Conservation (phyloP, 2,888 invertebrate species). For the Drosophila borealis region DNA sequence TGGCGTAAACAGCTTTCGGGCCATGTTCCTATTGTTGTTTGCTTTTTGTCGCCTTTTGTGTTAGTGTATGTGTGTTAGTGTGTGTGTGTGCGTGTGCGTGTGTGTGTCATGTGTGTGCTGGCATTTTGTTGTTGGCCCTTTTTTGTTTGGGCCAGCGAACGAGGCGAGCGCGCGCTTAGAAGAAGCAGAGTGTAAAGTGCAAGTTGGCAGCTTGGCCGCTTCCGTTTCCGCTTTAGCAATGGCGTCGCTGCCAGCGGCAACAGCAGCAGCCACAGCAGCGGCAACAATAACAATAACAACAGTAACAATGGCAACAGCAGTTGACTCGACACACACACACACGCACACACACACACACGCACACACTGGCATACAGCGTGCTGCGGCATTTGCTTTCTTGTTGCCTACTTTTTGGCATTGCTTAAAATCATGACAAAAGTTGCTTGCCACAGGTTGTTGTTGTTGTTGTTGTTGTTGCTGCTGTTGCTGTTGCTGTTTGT, state of each 20-base stretch:
- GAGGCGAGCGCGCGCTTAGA: conserved; percentile 20
- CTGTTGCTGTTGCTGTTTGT: conserved; percentile 3
- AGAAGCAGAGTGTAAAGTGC: conserved; percentile 70
- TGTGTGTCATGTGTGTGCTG: conserved; percentile 37
- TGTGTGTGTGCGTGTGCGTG: conserved; percentile 1
- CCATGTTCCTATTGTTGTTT: conserved; percentile 62
- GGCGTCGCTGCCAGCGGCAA: conserved; percentile 53
- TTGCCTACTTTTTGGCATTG: conserved; percentile 55
- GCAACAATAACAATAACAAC: conserved; percentile 29
- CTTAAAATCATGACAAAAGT: conserved; percentile 56
- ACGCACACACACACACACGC: conserved; percentile 9
- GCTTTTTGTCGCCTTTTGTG: conserved; percentile 52
- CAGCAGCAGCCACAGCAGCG: conserved; percentile 23
- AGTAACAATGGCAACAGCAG: conserved; percentile 46
- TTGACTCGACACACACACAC: conserved; percentile 38
- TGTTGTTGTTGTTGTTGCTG: conserved; percentile 20
- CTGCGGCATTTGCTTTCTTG: conserved; percentile 43
- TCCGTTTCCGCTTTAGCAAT: conserved; percentile 65
- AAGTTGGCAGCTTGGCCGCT: conserved; percentile 71
- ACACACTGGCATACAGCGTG: background rate
- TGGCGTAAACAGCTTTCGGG: conserved; percentile 55
- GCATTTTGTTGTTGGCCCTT: conserved; percentile 44
- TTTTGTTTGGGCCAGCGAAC: conserved; percentile 18
- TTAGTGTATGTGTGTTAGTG: background rate
- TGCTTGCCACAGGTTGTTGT: conserved; percentile 55